Evolutionary conservation across 2,797 vertebrate genomes (phyloP), one percentile per base, ranked within the genome.

Genomic region (Xenentodon cancila): DNA sequence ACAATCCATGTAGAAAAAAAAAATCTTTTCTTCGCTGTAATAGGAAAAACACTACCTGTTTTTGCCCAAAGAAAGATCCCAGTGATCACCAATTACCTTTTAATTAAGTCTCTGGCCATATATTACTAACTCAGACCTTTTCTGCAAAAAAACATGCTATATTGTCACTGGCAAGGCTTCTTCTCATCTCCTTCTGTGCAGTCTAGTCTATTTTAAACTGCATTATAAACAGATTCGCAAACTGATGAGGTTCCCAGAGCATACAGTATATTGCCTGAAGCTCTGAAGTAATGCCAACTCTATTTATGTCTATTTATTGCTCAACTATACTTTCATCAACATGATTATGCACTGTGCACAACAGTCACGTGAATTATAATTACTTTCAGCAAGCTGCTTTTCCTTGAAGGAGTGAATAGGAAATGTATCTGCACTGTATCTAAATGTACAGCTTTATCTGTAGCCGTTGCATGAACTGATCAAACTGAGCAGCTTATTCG

Each of bases 61-160:
- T 84, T 80, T 71, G 51, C 50, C 59, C 6, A 17, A 57, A 55
- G 55, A 66, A 79, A 82, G 59, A 73, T 67, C 73, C 60, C 63
- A 91, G 87, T 68, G 81, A 92, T 90, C 70, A 68, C 68, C 68
- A 76, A 63, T 73, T 89, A 77, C 67, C 60, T 74, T 90, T 89
- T 80, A 92, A 92, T 92, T 87, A 92, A 86, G 76, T 81, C 64
- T 80, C 56, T 61, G 61, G 64, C 80, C 75, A 62, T 73, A 79
- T 84, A 81, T 81, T 68, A 82, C 71, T 77, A 42, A 75, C 32
- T 72, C 22, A 43, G 6, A 45, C 56, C 16, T 51, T 72, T 77
- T 64, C 5, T 21, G 42, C 8, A 17, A 22, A 37, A 44, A 34
- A 53, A 64, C 34, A 57, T 58, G 55, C 47, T 34, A 45, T 65